Base-by-base conservation (phyloP, 2,888 invertebrate species). In the Epinotia nisella region DNA sequence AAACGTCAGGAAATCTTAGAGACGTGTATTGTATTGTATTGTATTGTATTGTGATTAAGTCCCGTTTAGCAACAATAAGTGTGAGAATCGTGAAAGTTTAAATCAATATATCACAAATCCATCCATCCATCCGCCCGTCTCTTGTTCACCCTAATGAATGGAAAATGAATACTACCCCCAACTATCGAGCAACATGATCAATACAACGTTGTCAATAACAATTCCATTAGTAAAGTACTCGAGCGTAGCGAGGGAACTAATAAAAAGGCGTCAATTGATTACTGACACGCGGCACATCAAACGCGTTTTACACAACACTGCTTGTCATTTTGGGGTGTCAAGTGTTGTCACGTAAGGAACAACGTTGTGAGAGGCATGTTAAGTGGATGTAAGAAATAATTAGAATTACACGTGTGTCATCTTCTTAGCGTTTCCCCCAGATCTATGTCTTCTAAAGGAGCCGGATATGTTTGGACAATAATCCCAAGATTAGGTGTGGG, bases 241-340 rank as follows among this genome's bases (percentile, higher is more conserved):
- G 51, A 55, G 77, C 76, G 74, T 75, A 81, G 78, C 79, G 79
- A 78, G 78, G 78, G 74, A 58, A 77, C 77, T 83, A 81, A 81
- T 83, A 81, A 83, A 83, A 83, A 84, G 81, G 83, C 82, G 83
- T 81, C 78, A 71, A 81, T 81, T 78, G 82, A 82, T 83, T 76
- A 78, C 71, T 45, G 10, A 17, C 82, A 67, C 83, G 79, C 83
- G 72, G 69, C 71, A 81, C 80, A 80, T 83, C 84, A 83, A 81
- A 83, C 74, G 80, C 75, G 75, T 76, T 64, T 75, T 75, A 71
- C 72, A 73, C 74, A 74, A 74, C 69, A 70, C 75, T 78, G 77
- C 64, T 53, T 64, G 41, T 67, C 62, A 73, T 78, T 79, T 79
- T 79, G 61, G 72, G 72, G 72, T 67, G 72, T 68, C 56, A 62